Conservation (phyloP, 2,888 invertebrate species). For the Drosophila kuntzei region DNA sequence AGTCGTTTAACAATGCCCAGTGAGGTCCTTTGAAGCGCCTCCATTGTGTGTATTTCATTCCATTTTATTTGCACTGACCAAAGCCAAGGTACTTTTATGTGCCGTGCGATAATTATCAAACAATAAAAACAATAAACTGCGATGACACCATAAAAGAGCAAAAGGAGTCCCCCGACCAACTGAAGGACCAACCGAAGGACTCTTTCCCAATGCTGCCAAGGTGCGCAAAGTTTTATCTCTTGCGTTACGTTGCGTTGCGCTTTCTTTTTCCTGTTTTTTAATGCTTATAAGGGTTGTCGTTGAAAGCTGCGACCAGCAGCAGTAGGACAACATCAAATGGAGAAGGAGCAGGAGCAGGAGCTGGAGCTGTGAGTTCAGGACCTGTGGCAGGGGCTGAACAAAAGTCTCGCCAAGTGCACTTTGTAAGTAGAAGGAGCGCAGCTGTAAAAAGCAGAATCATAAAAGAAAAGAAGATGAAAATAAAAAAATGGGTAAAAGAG, state of each 20-base stretch:
- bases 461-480: slow-evolving; percentile 51
- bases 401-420: slow-evolving; percentile 71
- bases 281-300: slow-evolving; percentile 45
- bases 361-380: slow-evolving; percentile 13
- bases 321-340: slow-evolving; percentile 35
- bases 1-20: slow-evolving; percentile 38
- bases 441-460: slow-evolving; percentile 57
- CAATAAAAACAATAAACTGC: slow-evolving; percentile 78
- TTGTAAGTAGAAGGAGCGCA: slow-evolving; percentile 57
- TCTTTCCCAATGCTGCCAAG: slow-evolving; percentile 45
- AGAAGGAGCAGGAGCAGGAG: slow-evolving; percentile 14
- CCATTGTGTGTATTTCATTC: slow-evolving; percentile 57
- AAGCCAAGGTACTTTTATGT: slow-evolving; percentile 55
- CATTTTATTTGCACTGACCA: slow-evolving; percentile 59
- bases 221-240: slow-evolving; percentile 74
- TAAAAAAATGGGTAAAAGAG: slow-evolving; percentile 12
- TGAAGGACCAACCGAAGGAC: not conserved
- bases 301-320: slow-evolving; percentile 66
- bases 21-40: slow-evolving; percentile 41
- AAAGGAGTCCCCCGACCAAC: slow-evolving; percentile 8
- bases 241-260: slow-evolving; percentile 47
- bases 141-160: slow-evolving; percentile 68
- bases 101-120: slow-evolving; percentile 76
- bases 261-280: slow-evolving; percentile 32
- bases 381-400: slow-evolving; percentile 36